These are phyloP conservation scores for Papilio protenor DNA, from an alignment of 2,888 invertebrate species.

Conservation along the genomic window DNA sequence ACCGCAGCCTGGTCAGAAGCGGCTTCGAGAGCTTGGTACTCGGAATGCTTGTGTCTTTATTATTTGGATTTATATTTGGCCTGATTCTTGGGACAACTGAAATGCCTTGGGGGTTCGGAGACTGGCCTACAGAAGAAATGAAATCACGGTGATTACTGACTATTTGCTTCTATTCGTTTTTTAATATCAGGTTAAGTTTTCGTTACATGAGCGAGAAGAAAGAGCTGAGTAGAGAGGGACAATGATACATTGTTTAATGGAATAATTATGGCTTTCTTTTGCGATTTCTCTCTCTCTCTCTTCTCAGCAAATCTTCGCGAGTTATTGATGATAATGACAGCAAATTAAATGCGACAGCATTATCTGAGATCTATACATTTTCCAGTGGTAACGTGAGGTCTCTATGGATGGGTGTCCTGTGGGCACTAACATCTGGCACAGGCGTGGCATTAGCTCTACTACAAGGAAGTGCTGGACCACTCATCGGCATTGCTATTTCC, in stretches of 20 bases:
- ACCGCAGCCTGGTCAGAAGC: slow-evolving; percentile 86
- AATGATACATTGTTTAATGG: not conserved
- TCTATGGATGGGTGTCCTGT: slow-evolving; percentile 90
- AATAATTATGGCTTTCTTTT: not conserved
- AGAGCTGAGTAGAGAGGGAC: not conserved
- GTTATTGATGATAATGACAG: not conserved
- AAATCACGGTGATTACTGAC: slow-evolving; percentile 84
- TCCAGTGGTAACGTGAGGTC: slow-evolving; percentile 88
- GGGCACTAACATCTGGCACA: slow-evolving; percentile 90
- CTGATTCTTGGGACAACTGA: slow-evolving; percentile 88
- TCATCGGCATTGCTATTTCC: slow-evolving; percentile 96
- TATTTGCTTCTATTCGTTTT: not conserved
- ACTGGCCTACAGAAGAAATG: slow-evolving; percentile 93
- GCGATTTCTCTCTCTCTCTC: not conserved
- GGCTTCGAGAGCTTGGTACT: slow-evolving; percentile 88
- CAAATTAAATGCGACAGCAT: not conserved
- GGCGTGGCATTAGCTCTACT: slow-evolving; percentile 94
- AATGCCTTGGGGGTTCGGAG: slow-evolving; percentile 90
- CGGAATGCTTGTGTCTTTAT: slow-evolving; percentile 89
- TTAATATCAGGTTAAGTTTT: not conserved
- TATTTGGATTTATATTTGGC: slow-evolving; percentile 92
- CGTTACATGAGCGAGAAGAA: not conserved
- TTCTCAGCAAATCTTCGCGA: not conserved
- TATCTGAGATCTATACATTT: slow-evolving; percentile 36
- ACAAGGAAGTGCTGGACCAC: slow-evolving; percentile 92